Evolutionary conservation across 1,140 invertebrate species (phyloP).

Genomic region (Heliconius hermathena): DNA sequence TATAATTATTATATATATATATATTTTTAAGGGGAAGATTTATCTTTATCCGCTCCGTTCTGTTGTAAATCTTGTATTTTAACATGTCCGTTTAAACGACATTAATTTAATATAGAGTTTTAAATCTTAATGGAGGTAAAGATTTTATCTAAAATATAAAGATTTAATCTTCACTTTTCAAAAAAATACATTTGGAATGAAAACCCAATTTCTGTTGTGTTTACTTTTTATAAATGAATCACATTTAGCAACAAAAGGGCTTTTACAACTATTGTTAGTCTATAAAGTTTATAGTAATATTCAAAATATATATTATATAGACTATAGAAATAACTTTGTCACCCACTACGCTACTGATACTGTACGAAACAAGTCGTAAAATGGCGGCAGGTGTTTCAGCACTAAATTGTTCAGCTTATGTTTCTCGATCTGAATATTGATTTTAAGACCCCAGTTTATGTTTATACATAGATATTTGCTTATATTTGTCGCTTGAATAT

Average conservation of each 20-base stretch:
- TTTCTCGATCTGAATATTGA: slow-evolving; percentile 39
- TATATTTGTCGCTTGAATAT: background rate
- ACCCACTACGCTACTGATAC: slow-evolving; percentile 31
- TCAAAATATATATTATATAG: slow-evolving; percentile 10
- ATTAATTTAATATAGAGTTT: too few relatives aligned
- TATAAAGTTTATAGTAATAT: background rate
- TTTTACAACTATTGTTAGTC: background rate
- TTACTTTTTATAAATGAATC: too few relatives aligned
- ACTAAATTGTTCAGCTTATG: slow-evolving; percentile 42
- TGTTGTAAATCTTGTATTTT: too few relatives aligned
- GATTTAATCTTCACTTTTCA: too few relatives aligned
- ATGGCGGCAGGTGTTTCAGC: slow-evolving; percentile 35
- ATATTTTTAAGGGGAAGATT: too few relatives aligned
- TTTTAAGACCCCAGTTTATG: slow-evolving; percentile 32
- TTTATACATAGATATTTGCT: background rate
- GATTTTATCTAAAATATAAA: too few relatives aligned
- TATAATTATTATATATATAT: too few relatives aligned
- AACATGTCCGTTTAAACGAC: too few relatives aligned
- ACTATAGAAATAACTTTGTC: slow-evolving; percentile 31
- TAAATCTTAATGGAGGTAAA: too few relatives aligned
- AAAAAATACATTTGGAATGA: too few relatives aligned
- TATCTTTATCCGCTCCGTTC: too few relatives aligned
- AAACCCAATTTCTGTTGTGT: too few relatives aligned
- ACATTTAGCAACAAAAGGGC: background rate
- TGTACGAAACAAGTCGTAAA: slow-evolving; percentile 40